These are phyloP conservation scores for Lathamus discolor DNA, from an alignment of 2,113 vertebrate species.

Conservation along the genomic window DNA sequence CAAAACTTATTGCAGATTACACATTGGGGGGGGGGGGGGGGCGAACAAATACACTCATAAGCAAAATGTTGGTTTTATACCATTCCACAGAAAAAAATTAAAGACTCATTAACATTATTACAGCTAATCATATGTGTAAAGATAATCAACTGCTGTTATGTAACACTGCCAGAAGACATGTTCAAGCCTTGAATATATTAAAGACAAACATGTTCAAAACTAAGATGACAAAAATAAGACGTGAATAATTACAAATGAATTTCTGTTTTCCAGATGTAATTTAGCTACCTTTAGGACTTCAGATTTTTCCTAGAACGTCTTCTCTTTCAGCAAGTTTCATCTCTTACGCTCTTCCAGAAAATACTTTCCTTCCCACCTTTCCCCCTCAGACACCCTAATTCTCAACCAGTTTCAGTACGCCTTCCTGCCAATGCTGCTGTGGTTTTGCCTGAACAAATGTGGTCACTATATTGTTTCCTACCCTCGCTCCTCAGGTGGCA, in stretches of 20 bases:
- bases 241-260: background rate
- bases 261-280: background rate
- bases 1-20: background rate
- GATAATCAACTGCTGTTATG: background rate
- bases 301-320: background rate
- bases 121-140: background rate
- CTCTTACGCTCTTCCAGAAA: background rate
- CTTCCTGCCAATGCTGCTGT: background rate
- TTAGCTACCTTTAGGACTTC: background rate
- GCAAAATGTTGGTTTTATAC: background rate
- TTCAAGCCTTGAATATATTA: background rate
- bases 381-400: background rate
- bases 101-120: background rate
- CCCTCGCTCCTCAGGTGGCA: background rate
- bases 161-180: background rate
- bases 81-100: background rate
- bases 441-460: background rate
- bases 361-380: background rate
- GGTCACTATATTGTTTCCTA: background rate
- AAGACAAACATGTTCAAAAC: background rate
- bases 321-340: background rate
- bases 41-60: background rate
- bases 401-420: background rate
- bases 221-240: background rate
- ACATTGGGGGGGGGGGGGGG: background rate